Conservation (phyloP, 2,888 invertebrate genomes). For the Pseudeuparius sepicola region DNA sequence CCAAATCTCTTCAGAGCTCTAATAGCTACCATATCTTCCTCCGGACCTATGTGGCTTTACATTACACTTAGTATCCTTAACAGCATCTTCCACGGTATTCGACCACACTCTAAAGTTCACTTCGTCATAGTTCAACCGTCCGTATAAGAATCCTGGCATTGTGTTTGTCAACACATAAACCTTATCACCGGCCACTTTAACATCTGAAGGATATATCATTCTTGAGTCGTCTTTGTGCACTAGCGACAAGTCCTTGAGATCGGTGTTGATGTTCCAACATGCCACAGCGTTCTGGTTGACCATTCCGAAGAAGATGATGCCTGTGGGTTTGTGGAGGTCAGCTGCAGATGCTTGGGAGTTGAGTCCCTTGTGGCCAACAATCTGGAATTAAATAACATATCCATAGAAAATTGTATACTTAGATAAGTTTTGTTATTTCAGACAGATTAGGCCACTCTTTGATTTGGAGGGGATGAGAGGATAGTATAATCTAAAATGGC, state of each 20-base stretch:
- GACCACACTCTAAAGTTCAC: slow-evolving; percentile 57
- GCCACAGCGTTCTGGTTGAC: slow-evolving; percentile 61
- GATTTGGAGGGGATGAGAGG: no score
- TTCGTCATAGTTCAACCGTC: slow-evolving; percentile 46
- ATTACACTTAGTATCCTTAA: slow-evolving; percentile 40
- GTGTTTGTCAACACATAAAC: slow-evolving; percentile 61
- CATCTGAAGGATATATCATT: slow-evolving; percentile 64
- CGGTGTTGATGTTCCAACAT: slow-evolving; percentile 58
- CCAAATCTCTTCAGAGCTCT: no score
- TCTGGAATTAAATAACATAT: slow-evolving; percentile 34
- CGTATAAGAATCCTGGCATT: slow-evolving; percentile 57
- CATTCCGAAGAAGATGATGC: slow-evolving; percentile 59
- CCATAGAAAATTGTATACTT: no score
- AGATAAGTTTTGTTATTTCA: no score
- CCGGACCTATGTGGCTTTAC: no score
- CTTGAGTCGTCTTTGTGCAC: slow-evolving; percentile 48
- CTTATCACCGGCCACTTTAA: slow-evolving; percentile 50
- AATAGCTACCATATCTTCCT: no score
- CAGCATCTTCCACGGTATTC: slow-evolving; percentile 36
- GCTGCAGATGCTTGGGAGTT: slow-evolving; percentile 61
- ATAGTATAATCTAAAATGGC: no score
- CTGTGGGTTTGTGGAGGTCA: slow-evolving; percentile 48
- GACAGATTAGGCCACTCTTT: no score
- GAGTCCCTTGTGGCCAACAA: slow-evolving; percentile 55
- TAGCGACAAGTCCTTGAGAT: slow-evolving; percentile 43